Percentiles rank a stretch among this genome's conserved stretches.
Evolutionary conservation across 2,888 invertebrate species (phyloP).

Genomic region (Branchellion lobata): DNA sequence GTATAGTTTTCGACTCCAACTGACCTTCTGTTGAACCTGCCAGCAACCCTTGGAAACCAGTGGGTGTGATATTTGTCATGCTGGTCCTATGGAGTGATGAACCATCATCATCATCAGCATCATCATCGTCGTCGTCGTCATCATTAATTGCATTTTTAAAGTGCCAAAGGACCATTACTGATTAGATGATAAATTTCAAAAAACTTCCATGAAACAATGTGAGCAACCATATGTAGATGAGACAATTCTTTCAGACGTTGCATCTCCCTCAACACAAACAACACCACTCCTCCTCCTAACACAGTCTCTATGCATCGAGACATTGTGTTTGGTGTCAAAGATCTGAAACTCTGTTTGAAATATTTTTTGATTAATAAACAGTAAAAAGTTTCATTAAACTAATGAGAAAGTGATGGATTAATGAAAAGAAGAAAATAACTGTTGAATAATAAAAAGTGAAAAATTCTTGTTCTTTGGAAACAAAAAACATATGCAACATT

Average conservation of each 20-base stretch:
- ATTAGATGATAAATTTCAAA: neutral
- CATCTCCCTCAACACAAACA: conserved; percentile 15
- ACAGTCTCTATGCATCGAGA: conserved; percentile 39
- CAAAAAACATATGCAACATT: too few relatives aligned
- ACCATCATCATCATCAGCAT: neutral
- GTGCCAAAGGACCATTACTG: neutral
- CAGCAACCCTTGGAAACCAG: conserved; percentile 36
- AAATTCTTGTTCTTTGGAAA: too few relatives aligned
- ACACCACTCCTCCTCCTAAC: conserved; percentile 19
- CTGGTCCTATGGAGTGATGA: neutral
- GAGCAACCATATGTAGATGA: conserved; percentile 9
- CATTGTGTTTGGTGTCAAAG: conserved; percentile 20
- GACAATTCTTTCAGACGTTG: conserved; percentile 12
- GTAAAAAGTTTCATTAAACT: too few relatives aligned
- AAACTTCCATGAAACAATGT: too few relatives aligned
- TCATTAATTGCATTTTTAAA: neutral
- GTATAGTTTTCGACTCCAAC: too few relatives aligned
- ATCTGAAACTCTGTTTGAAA: conserved; percentile 17
- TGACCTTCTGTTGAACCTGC: conserved; percentile 32
- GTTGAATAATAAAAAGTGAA: neutral
- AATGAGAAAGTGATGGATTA: too few relatives aligned
- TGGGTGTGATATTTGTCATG: conserved; percentile 28
- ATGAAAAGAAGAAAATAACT: neutral
- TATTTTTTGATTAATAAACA: too few relatives aligned
- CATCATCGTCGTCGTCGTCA: too few relatives aligned